Evolutionary conservation across 2,113 vertebrate species (phyloP), one percentile per base, ranked within the genome.

Genomic region (Lates calcarifer): DNA sequence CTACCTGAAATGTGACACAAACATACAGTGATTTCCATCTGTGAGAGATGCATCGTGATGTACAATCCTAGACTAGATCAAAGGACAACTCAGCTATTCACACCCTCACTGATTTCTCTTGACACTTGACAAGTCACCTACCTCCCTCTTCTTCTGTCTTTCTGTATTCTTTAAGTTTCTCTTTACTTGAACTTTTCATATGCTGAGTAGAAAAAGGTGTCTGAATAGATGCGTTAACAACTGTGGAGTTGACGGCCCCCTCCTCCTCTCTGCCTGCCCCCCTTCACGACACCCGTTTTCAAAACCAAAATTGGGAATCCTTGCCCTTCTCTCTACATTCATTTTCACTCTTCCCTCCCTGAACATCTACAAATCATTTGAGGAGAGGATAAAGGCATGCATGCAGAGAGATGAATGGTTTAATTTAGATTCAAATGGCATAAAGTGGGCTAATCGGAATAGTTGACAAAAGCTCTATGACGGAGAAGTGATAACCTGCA

Each of bases 401-500:
- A 77, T 63, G 69, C 75, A 26, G 63, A 49, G 84, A 88, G 90
- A 91, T 92, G 91, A 94, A 94, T 91, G 85, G 81, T 86, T 90
- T 90, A 74, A 94, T 94, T 94, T 91, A 80, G 87, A 92, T 92
- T 92, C 76, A 83, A 92, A 93, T 87, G 87, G 82, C 90, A 72
- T 91, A 90, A 94, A 93, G 91, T 90, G 90, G 88, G 84, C 91
- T 89, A 90, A 93, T 90, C 84, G 78, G 89, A 92, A 93, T 93
- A 84, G 87, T 84, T 90, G 92, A 92, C 90, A 92, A 93, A 93
- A 91, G 86, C 90, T 60, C 82, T 85, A 69, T 87, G 89, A 87
- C 66, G 90, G 77, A 79, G 87, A 85, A 90, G 78, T 74, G 92
- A 94, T 93, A 92, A 94, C 92, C 91, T 90, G 91, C 82, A 86